A percentile compares a stretch with the other conserved stretches of the same genome.
Evolutionary conservation across 2,888 invertebrate genomes (phyloP).

Genomic region (Amiota communis): DNA sequence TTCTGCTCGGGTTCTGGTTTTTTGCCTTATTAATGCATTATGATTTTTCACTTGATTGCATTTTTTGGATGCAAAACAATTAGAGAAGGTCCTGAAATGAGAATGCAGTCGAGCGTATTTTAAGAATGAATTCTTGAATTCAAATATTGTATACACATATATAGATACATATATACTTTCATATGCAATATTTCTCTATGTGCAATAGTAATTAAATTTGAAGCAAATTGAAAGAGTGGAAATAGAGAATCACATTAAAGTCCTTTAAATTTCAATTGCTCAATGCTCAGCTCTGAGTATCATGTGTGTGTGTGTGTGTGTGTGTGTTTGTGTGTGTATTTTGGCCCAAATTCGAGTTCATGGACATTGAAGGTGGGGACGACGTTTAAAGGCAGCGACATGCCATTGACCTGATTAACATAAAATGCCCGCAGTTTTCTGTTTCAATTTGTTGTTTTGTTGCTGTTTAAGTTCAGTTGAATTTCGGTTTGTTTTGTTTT

Average conservation of each 20-base stretch:
- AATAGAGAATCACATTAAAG: too few relatives aligned
- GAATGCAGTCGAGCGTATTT: background rate
- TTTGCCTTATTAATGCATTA: background rate
- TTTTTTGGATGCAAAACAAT: background rate
- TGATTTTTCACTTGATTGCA: constrained; percentile 18
- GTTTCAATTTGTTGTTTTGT: constrained; percentile 33
- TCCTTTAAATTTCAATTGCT: too few relatives aligned
- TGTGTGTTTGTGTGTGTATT: background rate
- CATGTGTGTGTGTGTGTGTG: background rate
- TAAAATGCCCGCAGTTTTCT: constrained; percentile 62
- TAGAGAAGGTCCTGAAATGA: background rate
- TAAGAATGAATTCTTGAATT: constrained; percentile 2
- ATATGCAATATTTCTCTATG: background rate
- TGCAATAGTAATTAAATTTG: too few relatives aligned
- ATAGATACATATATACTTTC: background rate
- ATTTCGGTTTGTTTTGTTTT: constrained; percentile 34
- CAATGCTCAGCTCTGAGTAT: too few relatives aligned
- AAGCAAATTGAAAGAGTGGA: too few relatives aligned
- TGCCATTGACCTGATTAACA: constrained; percentile 70
- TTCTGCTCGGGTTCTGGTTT: background rate
- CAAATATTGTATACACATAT: background rate
- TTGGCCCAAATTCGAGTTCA: constrained; percentile 27
- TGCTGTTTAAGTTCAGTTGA: constrained; percentile 2
- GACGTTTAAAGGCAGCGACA: constrained; percentile 28
- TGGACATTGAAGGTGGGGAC: background rate